Evolutionary conservation across 2,888 invertebrate species (phyloP).

Genomic region (Zhengitettix transpicula): DNA sequence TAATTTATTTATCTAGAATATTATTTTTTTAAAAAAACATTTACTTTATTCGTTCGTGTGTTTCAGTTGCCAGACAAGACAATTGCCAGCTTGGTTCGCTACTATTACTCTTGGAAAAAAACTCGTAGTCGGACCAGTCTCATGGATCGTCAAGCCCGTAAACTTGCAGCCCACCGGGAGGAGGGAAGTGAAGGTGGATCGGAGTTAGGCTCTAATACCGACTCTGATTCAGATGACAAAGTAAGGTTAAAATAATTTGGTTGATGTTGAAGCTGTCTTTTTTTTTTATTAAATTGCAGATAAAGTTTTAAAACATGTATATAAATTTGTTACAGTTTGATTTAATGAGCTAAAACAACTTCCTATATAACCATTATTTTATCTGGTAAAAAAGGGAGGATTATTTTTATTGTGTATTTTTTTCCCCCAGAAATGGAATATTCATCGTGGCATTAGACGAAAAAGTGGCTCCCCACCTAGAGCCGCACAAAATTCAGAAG

Average conservation of each 20-base stretch:
- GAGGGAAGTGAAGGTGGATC: slow-evolving; percentile 66
- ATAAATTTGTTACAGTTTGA: no score
- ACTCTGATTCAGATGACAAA: slow-evolving; percentile 82
- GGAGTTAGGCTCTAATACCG: slow-evolving; percentile 69
- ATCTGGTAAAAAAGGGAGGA: neutral
- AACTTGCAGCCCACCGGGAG: slow-evolving; percentile 48
- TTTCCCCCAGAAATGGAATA: slow-evolving; percentile 53
- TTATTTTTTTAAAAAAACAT: neutral
- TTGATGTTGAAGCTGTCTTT: no score
- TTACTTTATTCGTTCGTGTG: neutral
- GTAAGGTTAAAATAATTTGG: slow-evolving; percentile 32
- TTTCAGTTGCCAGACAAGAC: slow-evolving; percentile 87
- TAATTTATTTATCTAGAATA: slow-evolving; percentile 1
- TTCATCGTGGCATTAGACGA: slow-evolving; percentile 62
- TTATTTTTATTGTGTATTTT: neutral
- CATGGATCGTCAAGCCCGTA: slow-evolving; percentile 73
- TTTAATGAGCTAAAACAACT: neutral
- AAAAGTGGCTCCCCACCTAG: slow-evolving; percentile 42
- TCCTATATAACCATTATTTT: neutral
- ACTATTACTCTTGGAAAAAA: slow-evolving; percentile 98
- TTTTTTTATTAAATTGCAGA: no score
- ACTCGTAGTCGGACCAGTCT: slow-evolving; percentile 79
- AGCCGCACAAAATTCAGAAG: slow-evolving; percentile 24
- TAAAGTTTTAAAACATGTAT: no score
- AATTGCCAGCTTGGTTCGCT: slow-evolving; percentile 88